Evolutionary conservation across 2,113 vertebrate genomes (phyloP).

Genomic region (Mormyrus lacerda): DNA sequence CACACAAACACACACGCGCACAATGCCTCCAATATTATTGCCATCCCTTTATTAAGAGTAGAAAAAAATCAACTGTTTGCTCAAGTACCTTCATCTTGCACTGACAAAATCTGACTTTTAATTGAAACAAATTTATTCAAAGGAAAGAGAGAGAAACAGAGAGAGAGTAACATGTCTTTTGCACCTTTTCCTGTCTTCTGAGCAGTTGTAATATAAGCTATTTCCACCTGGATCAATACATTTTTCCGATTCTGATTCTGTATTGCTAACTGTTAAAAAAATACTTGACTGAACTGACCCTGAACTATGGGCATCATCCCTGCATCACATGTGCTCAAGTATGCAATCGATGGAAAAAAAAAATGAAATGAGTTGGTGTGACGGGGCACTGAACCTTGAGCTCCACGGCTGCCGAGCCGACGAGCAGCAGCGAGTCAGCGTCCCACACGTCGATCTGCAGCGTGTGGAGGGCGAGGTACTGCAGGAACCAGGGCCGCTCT

Average conservation of each 20-base stretch:
- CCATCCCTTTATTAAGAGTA: too few species aligned
- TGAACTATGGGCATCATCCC: not conserved
- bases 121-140: too few species aligned
- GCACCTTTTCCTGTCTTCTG: not conserved
- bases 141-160: too few species aligned
- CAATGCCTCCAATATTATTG: too few species aligned
- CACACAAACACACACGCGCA: too few species aligned
- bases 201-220: not conserved
- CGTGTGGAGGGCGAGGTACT: constrained; percentile 74
- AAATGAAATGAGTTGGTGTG: too few species aligned
- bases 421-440: constrained; percentile 78
- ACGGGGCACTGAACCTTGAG: constrained; percentile 68
- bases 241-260: not conserved
- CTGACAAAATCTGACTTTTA: too few species aligned
- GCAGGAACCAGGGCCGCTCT: constrained; percentile 74
- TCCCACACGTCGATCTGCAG: constrained; percentile 91
- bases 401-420: constrained; percentile 76
- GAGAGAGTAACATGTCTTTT: too few species aligned
- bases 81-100: too few species aligned
- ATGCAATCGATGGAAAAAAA: not conserved
- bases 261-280: not conserved
- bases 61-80: too few species aligned
- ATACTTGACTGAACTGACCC: not conserved
- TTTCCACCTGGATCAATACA: not conserved
- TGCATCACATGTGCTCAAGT: not conserved